phyloP scores from a whole-genome alignment of 2,797 vertebrate species.

The Potorous gilbertii region DNA sequence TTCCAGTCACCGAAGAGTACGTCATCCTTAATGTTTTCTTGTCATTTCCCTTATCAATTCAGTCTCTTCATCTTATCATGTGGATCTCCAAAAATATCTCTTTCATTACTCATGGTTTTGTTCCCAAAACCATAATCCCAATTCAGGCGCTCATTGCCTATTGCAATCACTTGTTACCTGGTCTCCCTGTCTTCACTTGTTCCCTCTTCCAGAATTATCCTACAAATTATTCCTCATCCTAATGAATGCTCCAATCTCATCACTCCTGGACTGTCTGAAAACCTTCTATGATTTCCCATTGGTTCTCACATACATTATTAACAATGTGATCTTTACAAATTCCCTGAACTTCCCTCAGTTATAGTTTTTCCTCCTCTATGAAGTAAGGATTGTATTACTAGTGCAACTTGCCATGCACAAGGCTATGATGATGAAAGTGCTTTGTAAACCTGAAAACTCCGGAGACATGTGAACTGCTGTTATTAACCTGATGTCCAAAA shows the following conservation, averaged over 20 bases:
- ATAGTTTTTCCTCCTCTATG: neutral
- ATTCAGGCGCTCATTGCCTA: neutral
- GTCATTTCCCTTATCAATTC: neutral
- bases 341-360: neutral
- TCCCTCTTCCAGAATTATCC: neutral
- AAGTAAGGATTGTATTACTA: neutral
- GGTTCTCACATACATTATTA: neutral
- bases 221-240: neutral
- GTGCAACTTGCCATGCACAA: neutral
- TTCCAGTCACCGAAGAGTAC: neutral
- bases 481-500: neutral
- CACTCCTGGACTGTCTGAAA: neutral
- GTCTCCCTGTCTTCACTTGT: neutral
- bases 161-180: neutral
- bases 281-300: neutral
- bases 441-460: neutral
- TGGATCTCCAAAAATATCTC: neutral
- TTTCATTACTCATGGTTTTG: neutral
- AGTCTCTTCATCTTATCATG: neutral
- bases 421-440: neutral
- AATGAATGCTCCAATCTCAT: neutral
- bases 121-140: neutral
- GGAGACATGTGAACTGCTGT: neutral
- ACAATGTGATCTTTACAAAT: neutral
- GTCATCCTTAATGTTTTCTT: neutral